Conservation (phyloP, 2,113 vertebrate genomes). For the Apeltes quadracus region DNA sequence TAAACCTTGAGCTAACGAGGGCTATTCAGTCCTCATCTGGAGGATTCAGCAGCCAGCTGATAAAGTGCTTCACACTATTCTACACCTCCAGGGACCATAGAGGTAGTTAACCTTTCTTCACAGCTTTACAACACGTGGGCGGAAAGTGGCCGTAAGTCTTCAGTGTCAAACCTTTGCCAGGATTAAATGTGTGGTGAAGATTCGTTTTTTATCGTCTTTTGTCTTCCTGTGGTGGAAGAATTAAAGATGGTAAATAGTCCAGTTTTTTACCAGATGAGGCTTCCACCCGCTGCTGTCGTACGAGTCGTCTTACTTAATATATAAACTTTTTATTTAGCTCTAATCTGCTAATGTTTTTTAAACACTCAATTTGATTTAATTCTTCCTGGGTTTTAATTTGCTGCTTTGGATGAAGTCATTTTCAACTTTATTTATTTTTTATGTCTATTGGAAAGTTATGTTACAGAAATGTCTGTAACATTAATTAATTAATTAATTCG, state of each 20-base stretch:
- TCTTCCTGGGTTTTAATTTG: not conserved
- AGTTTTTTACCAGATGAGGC: not conserved
- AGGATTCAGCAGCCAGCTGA: not conserved
- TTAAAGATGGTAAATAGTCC: not conserved
- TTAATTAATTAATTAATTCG: too few relatives aligned
- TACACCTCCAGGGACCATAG: slow-evolving; percentile 3
- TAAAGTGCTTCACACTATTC: not conserved
- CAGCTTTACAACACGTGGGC: slow-evolving; percentile 7
- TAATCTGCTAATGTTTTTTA: not conserved
- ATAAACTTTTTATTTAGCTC: not conserved
- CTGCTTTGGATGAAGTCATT: not conserved
- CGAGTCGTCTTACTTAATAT: not conserved
- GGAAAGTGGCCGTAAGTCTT: not conserved
- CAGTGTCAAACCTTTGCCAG: not conserved
- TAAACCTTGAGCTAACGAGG: slow-evolving; percentile 2
- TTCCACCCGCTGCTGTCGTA: not conserved
- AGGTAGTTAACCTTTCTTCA: slow-evolving; percentile 1
- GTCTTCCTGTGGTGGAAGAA: not conserved
- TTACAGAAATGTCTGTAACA: too few relatives aligned
- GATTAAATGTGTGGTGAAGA: slow-evolving; percentile 27
- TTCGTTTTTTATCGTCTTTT: not conserved
- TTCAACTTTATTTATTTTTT: too few relatives aligned
- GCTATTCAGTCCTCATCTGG: not conserved
- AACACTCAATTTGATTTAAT: not conserved
- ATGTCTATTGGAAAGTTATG: too few relatives aligned